A percentile compares a stretch with the other conserved stretches of the same genome.
Conservation (phyloP, 2,888 invertebrate genomes). For the Caenorhabditis virilis region DNA sequence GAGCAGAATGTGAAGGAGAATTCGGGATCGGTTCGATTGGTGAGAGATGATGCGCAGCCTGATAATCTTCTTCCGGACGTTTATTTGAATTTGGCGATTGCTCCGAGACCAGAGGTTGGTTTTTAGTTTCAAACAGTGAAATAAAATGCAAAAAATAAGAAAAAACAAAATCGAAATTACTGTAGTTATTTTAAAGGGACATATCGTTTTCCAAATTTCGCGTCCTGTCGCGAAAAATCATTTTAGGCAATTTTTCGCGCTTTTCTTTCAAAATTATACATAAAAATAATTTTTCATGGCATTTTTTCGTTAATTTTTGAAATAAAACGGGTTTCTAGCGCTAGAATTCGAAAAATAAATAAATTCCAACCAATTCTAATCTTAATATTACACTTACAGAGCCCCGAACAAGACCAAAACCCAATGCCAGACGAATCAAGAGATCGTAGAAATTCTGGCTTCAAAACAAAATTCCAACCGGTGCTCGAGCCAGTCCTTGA, state of each 20-base stretch:
- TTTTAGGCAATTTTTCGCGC: too few species aligned
- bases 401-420: constrained; percentile 53
- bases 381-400: constrained; percentile 37
- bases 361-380: too few species aligned
- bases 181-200: too few species aligned
- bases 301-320: too few species aligned
- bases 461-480: constrained; percentile 53
- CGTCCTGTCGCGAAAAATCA: too few species aligned
- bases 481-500: constrained; percentile 63
- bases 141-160: background rate
- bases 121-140: background rate
- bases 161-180: constrained; percentile 3
- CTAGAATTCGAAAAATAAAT: too few species aligned
- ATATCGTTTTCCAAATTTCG: too few species aligned
- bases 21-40: constrained; percentile 60
- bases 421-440: constrained; percentile 48
- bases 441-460: constrained; percentile 55
- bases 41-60: constrained; percentile 64
- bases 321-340: too few species aligned
- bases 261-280: too few species aligned
- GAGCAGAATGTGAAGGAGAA: constrained; percentile 72
- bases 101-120: constrained; percentile 51
- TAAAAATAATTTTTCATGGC: too few species aligned
- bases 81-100: constrained; percentile 61
- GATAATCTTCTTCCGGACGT: constrained; percentile 67